Conservation (phyloP, 1,140 invertebrate genomes). For the Drosophila malerkotliana region DNA sequence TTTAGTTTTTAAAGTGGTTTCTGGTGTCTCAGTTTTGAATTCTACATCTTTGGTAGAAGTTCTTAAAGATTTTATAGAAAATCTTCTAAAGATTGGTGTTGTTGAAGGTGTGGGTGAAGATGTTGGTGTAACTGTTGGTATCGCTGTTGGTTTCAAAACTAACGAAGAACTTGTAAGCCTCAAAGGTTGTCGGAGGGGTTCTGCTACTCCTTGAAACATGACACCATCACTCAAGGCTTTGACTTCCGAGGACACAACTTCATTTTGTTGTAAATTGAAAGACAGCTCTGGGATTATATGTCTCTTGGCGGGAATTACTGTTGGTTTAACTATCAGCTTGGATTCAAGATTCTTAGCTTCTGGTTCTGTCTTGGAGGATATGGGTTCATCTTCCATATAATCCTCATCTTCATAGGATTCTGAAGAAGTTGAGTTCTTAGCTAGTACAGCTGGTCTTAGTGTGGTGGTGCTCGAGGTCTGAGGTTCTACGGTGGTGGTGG, state of each 20-base stretch:
- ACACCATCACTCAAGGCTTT: not conserved
- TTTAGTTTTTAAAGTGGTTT: not conserved
- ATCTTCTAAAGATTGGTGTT: not conserved
- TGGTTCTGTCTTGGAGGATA: conserved; percentile 9
- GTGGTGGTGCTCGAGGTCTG: not conserved
- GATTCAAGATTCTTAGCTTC: not conserved
- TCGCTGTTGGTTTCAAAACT: not conserved
- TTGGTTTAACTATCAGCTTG: not conserved
- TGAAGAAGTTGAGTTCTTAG: not conserved
- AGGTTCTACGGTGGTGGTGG: conserved; percentile 1
- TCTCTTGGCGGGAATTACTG: conserved; percentile 12
- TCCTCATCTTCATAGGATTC: conserved; percentile 54
- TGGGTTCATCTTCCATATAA: conserved; percentile 53
- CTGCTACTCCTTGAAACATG: not conserved
- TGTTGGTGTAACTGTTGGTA: not conserved
- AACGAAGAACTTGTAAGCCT: not conserved
- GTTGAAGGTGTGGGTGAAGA: not conserved
- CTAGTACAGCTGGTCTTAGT: not conserved
- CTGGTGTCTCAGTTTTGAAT: not conserved
- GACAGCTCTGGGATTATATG: not conserved
- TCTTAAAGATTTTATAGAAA: not conserved
- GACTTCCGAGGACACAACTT: not conserved
- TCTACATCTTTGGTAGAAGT: not conserved
- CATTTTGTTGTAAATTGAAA: not conserved
- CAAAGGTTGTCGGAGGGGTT: not conserved